phyloP scores from a whole-genome alignment of 1,140 invertebrate species.

The Pseudomyrmex cubaensis region DNA sequence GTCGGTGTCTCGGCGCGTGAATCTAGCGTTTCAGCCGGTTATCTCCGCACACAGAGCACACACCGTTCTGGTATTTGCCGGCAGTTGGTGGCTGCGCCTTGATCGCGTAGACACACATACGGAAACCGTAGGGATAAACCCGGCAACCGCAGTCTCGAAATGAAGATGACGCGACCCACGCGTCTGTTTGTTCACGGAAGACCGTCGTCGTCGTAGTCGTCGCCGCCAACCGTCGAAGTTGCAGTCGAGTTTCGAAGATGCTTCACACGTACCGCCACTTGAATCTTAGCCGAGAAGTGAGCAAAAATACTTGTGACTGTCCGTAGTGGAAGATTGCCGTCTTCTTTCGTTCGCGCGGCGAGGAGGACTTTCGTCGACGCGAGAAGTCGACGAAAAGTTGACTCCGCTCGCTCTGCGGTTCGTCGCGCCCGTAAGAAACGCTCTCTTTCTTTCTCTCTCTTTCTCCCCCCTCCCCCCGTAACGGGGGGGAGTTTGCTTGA shows the following conservation, averaged over 20 bases:
- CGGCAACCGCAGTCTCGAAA: conserved; percentile 15
- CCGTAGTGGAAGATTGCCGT: conserved; percentile 24
- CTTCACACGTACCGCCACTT: conserved; percentile 48
- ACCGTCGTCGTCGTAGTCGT: background rate
- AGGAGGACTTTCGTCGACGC: conserved; percentile 7
- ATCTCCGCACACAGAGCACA: conserved; percentile 6
- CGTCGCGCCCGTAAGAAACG: conserved; percentile 48
- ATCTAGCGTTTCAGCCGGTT: background rate
- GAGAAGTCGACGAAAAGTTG: conserved; percentile 53
- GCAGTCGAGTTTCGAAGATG: conserved; percentile 23
- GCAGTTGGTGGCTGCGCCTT: conserved; percentile 25
- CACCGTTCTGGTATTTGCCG: conserved; percentile 21
- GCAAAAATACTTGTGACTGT: conserved; percentile 45
- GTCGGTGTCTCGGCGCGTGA: background rate
- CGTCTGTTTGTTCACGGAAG: background rate
- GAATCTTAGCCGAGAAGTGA: conserved; percentile 43
- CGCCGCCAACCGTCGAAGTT: background rate
- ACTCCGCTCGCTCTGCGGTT: conserved; percentile 36
- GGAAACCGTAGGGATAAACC: background rate
- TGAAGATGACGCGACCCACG: conserved; percentile 29
- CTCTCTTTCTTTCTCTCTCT: background rate
- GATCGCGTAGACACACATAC: conserved; percentile 20
- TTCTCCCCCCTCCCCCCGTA: too few relatives aligned
- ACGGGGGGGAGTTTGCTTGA: conserved; percentile 23
- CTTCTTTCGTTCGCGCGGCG: conserved; percentile 21